phyloP scores from a whole-genome alignment of 2,797 vertebrate species.

The Arnoldichthys spilopterus region DNA sequence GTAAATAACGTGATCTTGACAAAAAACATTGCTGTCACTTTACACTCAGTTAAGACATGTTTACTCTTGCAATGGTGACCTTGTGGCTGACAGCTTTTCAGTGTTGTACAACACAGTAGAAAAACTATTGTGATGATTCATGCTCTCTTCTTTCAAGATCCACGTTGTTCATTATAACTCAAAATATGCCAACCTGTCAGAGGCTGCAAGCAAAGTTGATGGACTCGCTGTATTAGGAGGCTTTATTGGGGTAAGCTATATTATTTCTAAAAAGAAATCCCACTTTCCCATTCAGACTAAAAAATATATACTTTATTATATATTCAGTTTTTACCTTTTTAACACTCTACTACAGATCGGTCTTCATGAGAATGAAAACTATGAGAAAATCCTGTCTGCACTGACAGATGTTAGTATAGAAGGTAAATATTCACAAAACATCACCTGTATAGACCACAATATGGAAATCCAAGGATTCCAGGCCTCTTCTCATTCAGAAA shows the following conservation, averaged over 20 bases:
- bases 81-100: not conserved
- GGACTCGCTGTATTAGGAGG: slow-evolving; percentile 83
- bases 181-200: slow-evolving; percentile 67
- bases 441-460: not conserved
- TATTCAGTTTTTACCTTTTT: not conserved
- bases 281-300: not conserved
- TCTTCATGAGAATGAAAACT: slow-evolving; percentile 78
- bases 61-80: slow-evolving; percentile 12
- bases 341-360: slow-evolving; percentile 73
- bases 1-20: slow-evolving; percentile 1
- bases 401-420: slow-evolving; percentile 71
- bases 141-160: slow-evolving; percentile 70
- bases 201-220: slow-evolving; percentile 72
- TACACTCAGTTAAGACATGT: slow-evolving; percentile 25
- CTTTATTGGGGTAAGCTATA: slow-evolving; percentile 77
- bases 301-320: not conserved
- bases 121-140: not conserved
- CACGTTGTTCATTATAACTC: slow-evolving; percentile 85
- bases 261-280: not conserved
- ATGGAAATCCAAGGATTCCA: not conserved
- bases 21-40: not conserved
- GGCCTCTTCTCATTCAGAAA: not conserved
- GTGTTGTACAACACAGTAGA: not conserved
- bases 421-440: slow-evolving; percentile 67
- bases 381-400: slow-evolving; percentile 76